A percentile compares a stretch with the other conserved stretches of the same genome.
Conservation (phyloP, 1,140 invertebrate species). For the Agrilus planipennis region DNA sequence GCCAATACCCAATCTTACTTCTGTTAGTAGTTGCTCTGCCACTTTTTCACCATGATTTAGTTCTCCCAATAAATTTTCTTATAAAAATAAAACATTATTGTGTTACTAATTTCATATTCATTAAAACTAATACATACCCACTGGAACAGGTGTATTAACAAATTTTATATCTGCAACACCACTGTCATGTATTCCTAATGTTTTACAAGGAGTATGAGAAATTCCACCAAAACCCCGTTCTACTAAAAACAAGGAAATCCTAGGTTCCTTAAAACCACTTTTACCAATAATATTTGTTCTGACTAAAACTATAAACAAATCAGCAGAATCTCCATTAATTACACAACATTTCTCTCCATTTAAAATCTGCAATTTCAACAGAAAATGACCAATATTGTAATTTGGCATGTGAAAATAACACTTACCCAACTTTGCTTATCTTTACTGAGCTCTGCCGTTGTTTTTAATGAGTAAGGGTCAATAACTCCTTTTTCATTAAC, state of each 20-base stretch:
- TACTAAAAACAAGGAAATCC: constrained; percentile 53
- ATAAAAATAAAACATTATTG: constrained; percentile 6
- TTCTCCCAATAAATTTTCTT: constrained; percentile 33
- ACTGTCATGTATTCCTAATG: constrained; percentile 54
- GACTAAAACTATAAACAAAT: constrained; percentile 42
- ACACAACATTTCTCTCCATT: constrained; percentile 41
- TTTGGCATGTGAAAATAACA: neutral
- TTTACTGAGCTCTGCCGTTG: constrained; percentile 21
- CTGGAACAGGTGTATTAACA: constrained; percentile 35
- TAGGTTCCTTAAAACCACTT: constrained; percentile 36
- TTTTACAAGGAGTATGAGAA: constrained; percentile 46
- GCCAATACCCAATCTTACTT: constrained; percentile 30
- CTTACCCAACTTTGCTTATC: constrained; percentile 32
- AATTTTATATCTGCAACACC: constrained; percentile 34
- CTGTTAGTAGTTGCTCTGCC: constrained; percentile 23
- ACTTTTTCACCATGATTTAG: constrained; percentile 21
- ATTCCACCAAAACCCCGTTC: constrained; percentile 60
- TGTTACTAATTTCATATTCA: constrained; percentile 4
- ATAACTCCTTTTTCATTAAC: constrained; percentile 33
- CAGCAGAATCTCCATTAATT: constrained; percentile 34
- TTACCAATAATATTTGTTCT: constrained; percentile 21
- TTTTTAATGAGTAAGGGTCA: constrained; percentile 29
- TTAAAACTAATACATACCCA: constrained; percentile 14
- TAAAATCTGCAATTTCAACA: constrained; percentile 22
- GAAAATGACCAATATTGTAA: neutral